Evolutionary conservation across 2,113 vertebrate species (phyloP).

Genomic region (Gorsachius goisagi): DNA sequence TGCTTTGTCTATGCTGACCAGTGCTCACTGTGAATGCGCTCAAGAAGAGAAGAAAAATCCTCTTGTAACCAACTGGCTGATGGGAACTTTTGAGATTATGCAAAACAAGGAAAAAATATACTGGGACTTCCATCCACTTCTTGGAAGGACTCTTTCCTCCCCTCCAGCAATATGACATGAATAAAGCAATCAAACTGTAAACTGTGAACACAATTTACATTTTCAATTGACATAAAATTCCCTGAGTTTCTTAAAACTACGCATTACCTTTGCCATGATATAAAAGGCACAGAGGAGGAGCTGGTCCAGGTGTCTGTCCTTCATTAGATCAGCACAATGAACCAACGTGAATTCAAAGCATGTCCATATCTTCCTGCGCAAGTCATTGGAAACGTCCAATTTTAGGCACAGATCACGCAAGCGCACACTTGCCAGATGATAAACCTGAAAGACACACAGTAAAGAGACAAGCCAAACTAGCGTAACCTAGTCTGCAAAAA

Average conservation of each 20-base stretch:
- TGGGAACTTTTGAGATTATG: not conserved
- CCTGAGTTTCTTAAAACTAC: not conserved
- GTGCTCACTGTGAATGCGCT: not conserved
- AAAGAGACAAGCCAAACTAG: not conserved
- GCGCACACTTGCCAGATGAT: conserved; percentile 94
- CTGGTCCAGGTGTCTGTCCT: conserved; percentile 92
- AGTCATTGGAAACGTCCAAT: conserved; percentile 87
- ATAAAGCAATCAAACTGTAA: not conserved
- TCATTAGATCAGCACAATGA: conserved; percentile 90
- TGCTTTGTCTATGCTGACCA: not conserved
- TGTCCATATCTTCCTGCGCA: conserved; percentile 96
- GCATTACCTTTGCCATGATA: conserved; percentile 88
- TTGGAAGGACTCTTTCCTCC: not conserved
- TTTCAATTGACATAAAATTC: not conserved
- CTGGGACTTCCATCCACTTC: not conserved
- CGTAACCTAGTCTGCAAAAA: not conserved
- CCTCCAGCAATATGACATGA: not conserved
- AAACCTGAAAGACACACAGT: conserved; percentile 79
- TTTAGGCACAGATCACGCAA: conserved; percentile 90
- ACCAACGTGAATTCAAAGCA: conserved; percentile 92
- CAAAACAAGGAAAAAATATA: not conserved
- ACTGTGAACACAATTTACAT: not conserved
- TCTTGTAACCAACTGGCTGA: not conserved
- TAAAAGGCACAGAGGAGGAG: conserved; percentile 94
- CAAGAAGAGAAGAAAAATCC: not conserved